A percentile compares a stretch with the other conserved stretches of the same genome.
Evolutionary conservation across 2,888 invertebrate genomes (phyloP).

Genomic region (Drosophila flavopinicola): DNA sequence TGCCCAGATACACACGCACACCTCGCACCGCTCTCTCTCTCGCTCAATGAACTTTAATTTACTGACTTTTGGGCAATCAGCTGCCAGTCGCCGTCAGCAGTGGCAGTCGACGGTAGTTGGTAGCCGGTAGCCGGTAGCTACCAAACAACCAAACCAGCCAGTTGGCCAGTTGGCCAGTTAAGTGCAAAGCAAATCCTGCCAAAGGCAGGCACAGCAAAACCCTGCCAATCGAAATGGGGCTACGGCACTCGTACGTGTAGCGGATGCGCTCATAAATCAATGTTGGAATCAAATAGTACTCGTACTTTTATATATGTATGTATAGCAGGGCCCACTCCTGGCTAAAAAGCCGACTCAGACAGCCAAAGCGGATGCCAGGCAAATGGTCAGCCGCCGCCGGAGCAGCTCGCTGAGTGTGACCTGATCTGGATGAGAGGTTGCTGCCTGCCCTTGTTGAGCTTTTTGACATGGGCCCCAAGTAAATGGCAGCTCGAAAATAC

Average conservation of each 20-base stretch:
- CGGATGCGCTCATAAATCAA: slow-evolving; percentile 80
- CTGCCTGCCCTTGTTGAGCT: slow-evolving; percentile 24
- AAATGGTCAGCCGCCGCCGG: slow-evolving; percentile 67
- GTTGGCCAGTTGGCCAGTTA: slow-evolving; percentile 52
- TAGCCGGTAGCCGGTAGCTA: slow-evolving; percentile 1
- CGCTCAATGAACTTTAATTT: slow-evolving; percentile 69
- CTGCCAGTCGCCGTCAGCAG: slow-evolving; percentile 62
- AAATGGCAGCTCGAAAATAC: slow-evolving; percentile 55
- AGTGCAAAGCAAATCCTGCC: slow-evolving; percentile 74
- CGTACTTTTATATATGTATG: slow-evolving; percentile 46
- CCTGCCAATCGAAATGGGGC: slow-evolving; percentile 50
- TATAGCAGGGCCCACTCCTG: slow-evolving; percentile 24
- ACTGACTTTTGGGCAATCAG: slow-evolving; percentile 78
- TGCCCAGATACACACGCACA: slow-evolving; percentile 45
- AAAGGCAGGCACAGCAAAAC: slow-evolving; percentile 53
- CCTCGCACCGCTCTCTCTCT: slow-evolving; percentile 4
- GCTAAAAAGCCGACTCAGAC: slow-evolving; percentile 18
- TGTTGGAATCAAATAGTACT: slow-evolving; percentile 78
- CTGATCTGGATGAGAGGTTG: slow-evolving; percentile 1
- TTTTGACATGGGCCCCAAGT: slow-evolving; percentile 61
- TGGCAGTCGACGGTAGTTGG: neutral
- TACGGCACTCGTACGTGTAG: slow-evolving; percentile 58
- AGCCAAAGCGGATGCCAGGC: slow-evolving; percentile 60
- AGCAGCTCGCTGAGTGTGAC: slow-evolving; percentile 33
- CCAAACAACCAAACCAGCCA: slow-evolving; percentile 25